Percentiles rank a stretch among this genome's conserved stretches.
Evolutionary conservation across 2,797 vertebrate species (phyloP).

Genomic region (Nyctalus aviator): DNA sequence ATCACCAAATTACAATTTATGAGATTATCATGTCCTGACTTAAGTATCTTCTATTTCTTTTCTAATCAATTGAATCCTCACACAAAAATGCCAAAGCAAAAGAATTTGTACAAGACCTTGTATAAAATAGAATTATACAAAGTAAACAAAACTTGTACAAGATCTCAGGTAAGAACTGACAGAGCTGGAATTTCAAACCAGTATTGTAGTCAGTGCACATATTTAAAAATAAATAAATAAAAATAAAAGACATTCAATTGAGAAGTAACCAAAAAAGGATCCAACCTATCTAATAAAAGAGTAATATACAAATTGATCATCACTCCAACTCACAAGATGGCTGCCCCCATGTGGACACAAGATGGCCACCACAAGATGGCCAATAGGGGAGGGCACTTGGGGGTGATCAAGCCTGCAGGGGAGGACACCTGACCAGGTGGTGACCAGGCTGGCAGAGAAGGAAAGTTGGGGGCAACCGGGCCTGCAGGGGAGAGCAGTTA

Average conservation of each 20-base stretch:
- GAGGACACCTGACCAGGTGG: too few species aligned
- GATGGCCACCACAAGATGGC: too few species aligned
- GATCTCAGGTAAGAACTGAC: not conserved
- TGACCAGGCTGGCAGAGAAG: too few species aligned
- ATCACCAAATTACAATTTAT: conserved; percentile 20
- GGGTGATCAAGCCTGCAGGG: too few species aligned
- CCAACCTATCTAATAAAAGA: not conserved
- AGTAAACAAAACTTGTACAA: not conserved
- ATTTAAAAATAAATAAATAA: not conserved
- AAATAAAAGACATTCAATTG: not conserved
- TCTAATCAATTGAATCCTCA: not conserved
- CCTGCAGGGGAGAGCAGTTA: too few species aligned
- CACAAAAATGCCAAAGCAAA: not conserved
- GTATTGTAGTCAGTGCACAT: not conserved
- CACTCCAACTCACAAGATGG: too few species aligned
- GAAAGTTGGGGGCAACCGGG: too few species aligned
- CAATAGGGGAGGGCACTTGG: too few species aligned
- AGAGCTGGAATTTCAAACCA: not conserved
- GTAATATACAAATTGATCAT: too few species aligned
- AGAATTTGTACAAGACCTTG: not conserved
- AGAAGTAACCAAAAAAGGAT: not conserved
- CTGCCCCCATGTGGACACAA: too few species aligned
- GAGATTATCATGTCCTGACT: not conserved
- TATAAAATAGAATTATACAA: not conserved
- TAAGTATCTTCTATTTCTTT: conserved; percentile 14